Conservation (phyloP, 2,797 vertebrate genomes). For the Sciurus vulgaris region DNA sequence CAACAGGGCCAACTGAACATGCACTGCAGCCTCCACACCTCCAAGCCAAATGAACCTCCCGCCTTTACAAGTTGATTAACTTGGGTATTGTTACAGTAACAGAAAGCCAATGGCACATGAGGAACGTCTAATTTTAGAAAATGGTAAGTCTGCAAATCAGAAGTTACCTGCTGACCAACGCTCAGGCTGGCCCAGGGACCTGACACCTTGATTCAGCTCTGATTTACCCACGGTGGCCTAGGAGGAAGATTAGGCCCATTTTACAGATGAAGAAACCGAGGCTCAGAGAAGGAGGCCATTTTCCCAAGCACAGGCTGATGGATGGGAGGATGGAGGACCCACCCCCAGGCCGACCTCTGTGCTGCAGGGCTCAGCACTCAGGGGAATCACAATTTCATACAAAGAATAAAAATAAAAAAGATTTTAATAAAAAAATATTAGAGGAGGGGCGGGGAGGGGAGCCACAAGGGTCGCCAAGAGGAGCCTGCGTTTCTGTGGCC, state of each 20-base stretch:
- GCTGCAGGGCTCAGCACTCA: neutral
- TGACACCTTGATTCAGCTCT: neutral
- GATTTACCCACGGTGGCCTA: rapidly evolving
- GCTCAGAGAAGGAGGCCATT: neutral
- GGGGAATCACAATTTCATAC: neutral
- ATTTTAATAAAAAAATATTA: too few species aligned
- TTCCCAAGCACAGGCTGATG: neutral
- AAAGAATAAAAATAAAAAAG: neutral
- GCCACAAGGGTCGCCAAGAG: neutral
- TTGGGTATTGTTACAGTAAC: neutral
- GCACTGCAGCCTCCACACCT: rapidly evolving
- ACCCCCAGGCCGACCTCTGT: neutral
- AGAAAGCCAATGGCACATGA: neutral
- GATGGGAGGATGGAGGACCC: neutral
- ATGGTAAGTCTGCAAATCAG: neutral
- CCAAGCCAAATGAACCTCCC: neutral
- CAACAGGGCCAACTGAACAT: neutral
- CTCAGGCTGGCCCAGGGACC: too few species aligned
- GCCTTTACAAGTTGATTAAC: too few species aligned
- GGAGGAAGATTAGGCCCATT: neutral
- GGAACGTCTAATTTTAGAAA: neutral
- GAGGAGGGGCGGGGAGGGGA: neutral
- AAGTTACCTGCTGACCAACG: rapidly evolving
- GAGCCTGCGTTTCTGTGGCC: neutral
- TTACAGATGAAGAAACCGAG: neutral